Evolutionary conservation across 2,797 vertebrate genomes (phyloP).

Genomic region (Presbytis comata): DNA sequence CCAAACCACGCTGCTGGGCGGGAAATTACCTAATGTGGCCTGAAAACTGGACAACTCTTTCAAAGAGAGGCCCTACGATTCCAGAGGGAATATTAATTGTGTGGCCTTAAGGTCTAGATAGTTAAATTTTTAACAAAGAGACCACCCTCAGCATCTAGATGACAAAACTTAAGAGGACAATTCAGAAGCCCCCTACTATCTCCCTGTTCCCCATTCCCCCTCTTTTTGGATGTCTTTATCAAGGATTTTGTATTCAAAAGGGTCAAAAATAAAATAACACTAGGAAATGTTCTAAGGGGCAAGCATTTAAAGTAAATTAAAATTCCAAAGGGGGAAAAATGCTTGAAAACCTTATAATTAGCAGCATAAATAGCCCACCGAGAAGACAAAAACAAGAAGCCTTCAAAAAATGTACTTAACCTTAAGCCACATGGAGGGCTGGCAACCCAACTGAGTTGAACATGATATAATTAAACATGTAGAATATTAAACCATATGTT

Average conservation of each 20-base stretch:
- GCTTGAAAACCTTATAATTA: constrained; percentile 23
- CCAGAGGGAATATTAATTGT: constrained; percentile 45
- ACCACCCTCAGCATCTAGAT: not conserved
- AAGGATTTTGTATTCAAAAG: constrained; percentile 42
- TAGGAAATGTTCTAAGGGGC: not conserved
- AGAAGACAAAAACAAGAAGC: constrained; percentile 27
- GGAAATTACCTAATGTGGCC: constrained; percentile 57
- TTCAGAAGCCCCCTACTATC: not conserved
- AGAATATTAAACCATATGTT: constrained; percentile 27
- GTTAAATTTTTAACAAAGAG: constrained; percentile 66
- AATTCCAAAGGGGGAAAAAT: not conserved
- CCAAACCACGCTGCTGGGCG: constrained; percentile 43
- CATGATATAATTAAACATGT: not conserved
- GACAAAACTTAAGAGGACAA: not conserved
- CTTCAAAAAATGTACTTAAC: not conserved
- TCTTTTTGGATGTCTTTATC: not conserved
- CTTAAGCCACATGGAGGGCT: not conserved
- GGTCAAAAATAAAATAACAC: not conserved
- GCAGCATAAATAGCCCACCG: not conserved
- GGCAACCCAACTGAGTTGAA: not conserved
- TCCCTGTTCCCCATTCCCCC: not conserved
- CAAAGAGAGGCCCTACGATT: constrained; percentile 6
- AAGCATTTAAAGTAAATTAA: constrained; percentile 43
- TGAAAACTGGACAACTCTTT: constrained; percentile 64
- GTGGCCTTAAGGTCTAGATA: constrained; percentile 35